A percentile compares a stretch with the other conserved stretches of the same genome.
Conservation (phyloP, 2,888 invertebrate species). For the Bombyx huttoni region DNA sequence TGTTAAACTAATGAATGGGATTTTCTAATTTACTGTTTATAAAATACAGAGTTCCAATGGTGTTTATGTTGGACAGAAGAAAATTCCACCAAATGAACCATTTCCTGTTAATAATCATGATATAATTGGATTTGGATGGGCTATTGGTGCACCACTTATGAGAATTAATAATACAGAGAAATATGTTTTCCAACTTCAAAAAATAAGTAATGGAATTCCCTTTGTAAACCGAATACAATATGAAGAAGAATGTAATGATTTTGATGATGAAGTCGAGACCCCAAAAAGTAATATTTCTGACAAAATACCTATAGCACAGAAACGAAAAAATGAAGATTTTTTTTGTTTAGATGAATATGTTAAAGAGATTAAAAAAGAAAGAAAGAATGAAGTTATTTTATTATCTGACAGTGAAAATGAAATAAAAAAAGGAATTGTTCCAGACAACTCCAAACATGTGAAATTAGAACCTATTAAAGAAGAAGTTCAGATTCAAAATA, state of each 20-base stretch:
- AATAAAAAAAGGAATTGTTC: slow-evolving; percentile 5
- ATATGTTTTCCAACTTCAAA: slow-evolving; percentile 40
- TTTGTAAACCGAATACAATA: background rate
- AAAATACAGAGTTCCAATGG: slow-evolving; percentile 73
- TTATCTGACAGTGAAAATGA: slow-evolving; percentile 44
- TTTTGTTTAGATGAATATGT: background rate
- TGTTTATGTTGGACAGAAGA: slow-evolving; percentile 60
- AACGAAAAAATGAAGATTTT: background rate
- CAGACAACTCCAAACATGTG: slow-evolving; percentile 20
- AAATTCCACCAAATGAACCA: slow-evolving; percentile 39
- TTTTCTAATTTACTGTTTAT: slow-evolving; percentile 6
- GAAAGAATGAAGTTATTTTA: slow-evolving; percentile 15
- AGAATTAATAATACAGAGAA: slow-evolving; percentile 42
- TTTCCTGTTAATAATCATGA: slow-evolving; percentile 48
- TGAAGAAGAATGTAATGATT: background rate
- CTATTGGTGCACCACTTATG: slow-evolving; percentile 25
- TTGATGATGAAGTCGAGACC: background rate
- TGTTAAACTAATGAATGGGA: background rate
- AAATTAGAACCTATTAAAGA: slow-evolving; percentile 27
- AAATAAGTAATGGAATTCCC: background rate
- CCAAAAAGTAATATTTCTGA: background rate
- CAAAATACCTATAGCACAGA: background rate
- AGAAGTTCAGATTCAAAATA: slow-evolving; percentile 19
- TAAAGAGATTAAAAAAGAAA: slow-evolving; percentile 7
- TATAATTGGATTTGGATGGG: slow-evolving; percentile 70